Evolutionary conservation across 2,888 invertebrate species (phyloP), one percentile per base, ranked within the genome.

Genomic region (Calameuta filiformis): DNA sequence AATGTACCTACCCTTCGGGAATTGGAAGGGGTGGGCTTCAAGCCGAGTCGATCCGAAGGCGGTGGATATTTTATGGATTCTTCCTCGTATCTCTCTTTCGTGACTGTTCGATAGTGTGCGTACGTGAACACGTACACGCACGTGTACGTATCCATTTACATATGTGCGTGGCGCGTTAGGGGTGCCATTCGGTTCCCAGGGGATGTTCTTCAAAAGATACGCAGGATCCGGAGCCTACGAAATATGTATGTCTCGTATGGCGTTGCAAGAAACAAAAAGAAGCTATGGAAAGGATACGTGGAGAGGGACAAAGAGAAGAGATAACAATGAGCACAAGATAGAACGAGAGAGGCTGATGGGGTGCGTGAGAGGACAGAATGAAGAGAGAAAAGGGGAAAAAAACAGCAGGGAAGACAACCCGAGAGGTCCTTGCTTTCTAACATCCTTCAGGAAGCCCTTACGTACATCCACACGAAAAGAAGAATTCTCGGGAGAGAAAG

Each of bases 161-260:
- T 74, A 69, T 31, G 34, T 69, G 75, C 34, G 35, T n/a, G 40
- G 35, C n/a, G 73, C 75, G 35, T 69, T 31, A 37, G 35, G 79
- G 77, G 83, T 79, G 84, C 81, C 81, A 79, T 81, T 79, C 81
- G 82, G 82, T 84, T 87, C 86, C 81, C 85, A 78, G 77, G 84
- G 83, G 83, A 86, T 82, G 82, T 83, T 82, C 83, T 83, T 84
- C 79, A 84, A 81, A 86, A 84, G 86, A 84, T 85, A 84, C 83
- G 81, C 81, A 85, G 83, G 82, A 85, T 85, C 83, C 83, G 84
- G 80, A 77, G 86, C 80, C 85, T 87, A 85, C 84, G 84, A 88
- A 88, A 88, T 88, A 86, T 87, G 88, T 87, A 86, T 86, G 85
- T 87, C 85, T 87, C 80, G 83, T 83, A 85, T 33, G 30, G 12